These are phyloP conservation scores for Agriopis aurantiaria DNA, from an alignment of 2,888 invertebrate genomes.

Conservation along the genomic window DNA sequence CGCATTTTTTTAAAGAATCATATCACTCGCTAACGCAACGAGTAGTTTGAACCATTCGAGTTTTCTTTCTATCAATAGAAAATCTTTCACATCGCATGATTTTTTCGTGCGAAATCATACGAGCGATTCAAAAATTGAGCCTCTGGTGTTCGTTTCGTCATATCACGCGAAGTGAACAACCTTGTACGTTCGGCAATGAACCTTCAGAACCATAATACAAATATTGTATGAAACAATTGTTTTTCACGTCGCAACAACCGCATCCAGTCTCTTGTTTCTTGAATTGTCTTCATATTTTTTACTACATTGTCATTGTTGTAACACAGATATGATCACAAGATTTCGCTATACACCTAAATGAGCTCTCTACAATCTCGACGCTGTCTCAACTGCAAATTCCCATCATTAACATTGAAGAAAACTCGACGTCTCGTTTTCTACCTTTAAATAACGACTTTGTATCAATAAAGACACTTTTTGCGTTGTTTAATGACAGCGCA, in stretches of 20 bases:
- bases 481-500: conserved; percentile 19
- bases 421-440: conserved; percentile 43
- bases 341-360: conserved; percentile 37
- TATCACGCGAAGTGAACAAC: conserved; percentile 56
- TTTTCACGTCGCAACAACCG: conserved; percentile 45
- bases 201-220: conserved; percentile 46
- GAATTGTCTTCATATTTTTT: conserved; percentile 27
- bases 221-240: conserved; percentile 55
- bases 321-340: conserved; percentile 46
- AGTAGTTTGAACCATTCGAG: too few relatives aligned
- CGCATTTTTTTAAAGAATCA: too few relatives aligned
- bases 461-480: conserved; percentile 30
- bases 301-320: conserved; percentile 36
- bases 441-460: conserved; percentile 29
- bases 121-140: neutral
- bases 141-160: conserved; percentile 51
- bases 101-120: too few relatives aligned
- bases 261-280: conserved; percentile 31
- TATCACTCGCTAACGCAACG: too few relatives aligned
- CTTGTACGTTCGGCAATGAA: conserved; percentile 64
- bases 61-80: too few relatives aligned
- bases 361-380: conserved; percentile 56
- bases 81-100: too few relatives aligned
- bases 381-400: conserved; percentile 60
- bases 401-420: conserved; percentile 59